A percentile compares a stretch with the other conserved stretches of the same genome.
Conservation (phyloP, 2,888 invertebrate genomes). For the Netelia fuscicornis region DNA sequence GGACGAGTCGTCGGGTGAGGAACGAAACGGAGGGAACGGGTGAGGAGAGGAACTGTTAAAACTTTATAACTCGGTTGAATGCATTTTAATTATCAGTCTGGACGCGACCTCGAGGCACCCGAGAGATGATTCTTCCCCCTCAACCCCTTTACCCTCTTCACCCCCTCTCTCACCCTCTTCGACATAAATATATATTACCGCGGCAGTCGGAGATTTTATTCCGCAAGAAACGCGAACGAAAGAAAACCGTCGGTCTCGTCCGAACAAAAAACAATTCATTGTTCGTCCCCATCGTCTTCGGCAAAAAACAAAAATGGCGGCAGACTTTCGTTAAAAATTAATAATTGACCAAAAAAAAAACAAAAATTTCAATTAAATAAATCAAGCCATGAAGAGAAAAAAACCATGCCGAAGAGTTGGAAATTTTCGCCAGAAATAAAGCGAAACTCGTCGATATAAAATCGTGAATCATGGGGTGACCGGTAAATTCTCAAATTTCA, state of each 20-base stretch:
- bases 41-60: conserved; percentile 70
- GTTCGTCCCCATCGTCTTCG: conserved; percentile 11
- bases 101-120: conserved; percentile 64
- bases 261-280: conserved; percentile 26
- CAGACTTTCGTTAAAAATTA: conserved; percentile 7
- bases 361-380: background rate
- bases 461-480: conserved; percentile 48
- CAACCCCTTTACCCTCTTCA: background rate
- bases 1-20: conserved; percentile 33
- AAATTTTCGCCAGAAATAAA: conserved; percentile 10
- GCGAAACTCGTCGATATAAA: conserved; percentile 19
- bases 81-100: conserved; percentile 80
- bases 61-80: conserved; percentile 79
- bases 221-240: conserved; percentile 2
- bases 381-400: background rate
- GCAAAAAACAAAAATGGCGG: conserved; percentile 12
- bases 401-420: background rate
- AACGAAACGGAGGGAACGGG: conserved; percentile 6
- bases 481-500: conserved; percentile 55
- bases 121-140: conserved; percentile 31
- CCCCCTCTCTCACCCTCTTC: background rate
- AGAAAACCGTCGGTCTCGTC: conserved; percentile 17
- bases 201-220: conserved; percentile 37
- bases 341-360: conserved; percentile 9
- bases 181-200: conserved; percentile 13